Evolutionary conservation across 2,113 vertebrate genomes (phyloP).

Genomic region (Psittacula cyanocephala): DNA sequence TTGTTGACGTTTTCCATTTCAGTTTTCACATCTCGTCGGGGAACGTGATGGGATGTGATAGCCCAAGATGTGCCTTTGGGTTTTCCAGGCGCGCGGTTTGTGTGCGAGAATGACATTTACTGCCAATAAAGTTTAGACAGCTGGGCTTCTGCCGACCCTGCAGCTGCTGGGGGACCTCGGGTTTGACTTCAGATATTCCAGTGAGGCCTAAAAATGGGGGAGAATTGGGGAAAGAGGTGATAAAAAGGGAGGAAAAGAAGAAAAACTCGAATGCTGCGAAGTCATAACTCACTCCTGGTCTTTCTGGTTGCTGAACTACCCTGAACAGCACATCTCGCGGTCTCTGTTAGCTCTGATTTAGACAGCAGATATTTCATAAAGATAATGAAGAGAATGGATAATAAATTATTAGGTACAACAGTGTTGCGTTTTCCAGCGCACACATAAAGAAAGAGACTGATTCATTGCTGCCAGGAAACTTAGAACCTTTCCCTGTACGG

Average conservation of each 20-base stretch:
- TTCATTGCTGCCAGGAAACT: neutral
- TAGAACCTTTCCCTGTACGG: neutral
- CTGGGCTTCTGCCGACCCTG: constrained; percentile 42
- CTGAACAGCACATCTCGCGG: neutral
- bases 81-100: neutral
- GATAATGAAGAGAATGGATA: constrained; percentile 44
- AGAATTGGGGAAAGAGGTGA: neutral
- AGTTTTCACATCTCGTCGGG: constrained; percentile 51
- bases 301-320: neutral
- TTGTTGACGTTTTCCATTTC: constrained; percentile 61
- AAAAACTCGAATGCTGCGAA: neutral
- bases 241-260: neutral
- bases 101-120: constrained; percentile 57
- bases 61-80: constrained; percentile 51
- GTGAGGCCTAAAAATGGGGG: neutral
- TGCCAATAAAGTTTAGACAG: constrained; percentile 64
- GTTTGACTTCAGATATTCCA: constrained; percentile 14
- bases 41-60: constrained; percentile 42
- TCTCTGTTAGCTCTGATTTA: constrained; percentile 3
- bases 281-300: neutral
- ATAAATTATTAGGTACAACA: constrained; percentile 35
- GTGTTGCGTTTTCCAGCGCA: neutral
- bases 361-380: constrained; percentile 45
- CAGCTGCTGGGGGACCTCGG: constrained; percentile 53
- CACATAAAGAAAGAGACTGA: neutral